phyloP scores from a whole-genome alignment of 2,113 vertebrate species.

The Phaethon lepturus region DNA sequence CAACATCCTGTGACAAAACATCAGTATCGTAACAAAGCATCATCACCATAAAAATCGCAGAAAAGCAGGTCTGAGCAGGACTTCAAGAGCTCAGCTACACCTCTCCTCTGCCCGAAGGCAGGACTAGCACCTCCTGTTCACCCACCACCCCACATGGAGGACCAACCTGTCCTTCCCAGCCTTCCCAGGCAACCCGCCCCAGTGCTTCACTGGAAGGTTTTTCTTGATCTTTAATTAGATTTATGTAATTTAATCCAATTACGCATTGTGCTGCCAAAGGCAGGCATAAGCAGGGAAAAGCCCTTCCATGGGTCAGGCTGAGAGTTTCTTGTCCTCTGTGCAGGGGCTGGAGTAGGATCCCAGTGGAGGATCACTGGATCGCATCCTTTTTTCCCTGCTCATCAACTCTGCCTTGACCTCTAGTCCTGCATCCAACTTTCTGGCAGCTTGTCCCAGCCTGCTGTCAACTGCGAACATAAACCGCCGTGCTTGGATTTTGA shows the following conservation, averaged over 20 bases:
- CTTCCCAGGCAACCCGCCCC: background rate
- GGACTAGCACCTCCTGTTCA: background rate
- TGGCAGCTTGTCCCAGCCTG: background rate
- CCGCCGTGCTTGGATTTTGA: background rate
- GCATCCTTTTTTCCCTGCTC: background rate
- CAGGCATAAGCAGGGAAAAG: background rate
- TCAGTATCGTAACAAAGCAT: background rate
- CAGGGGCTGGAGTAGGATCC: background rate
- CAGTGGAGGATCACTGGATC: background rate
- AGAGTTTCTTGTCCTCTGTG: background rate
- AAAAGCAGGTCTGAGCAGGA: background rate
- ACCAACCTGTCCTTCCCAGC: background rate
- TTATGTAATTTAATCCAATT: background rate
- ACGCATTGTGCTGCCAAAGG: background rate
- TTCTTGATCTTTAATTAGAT: background rate
- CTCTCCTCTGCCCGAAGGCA: background rate
- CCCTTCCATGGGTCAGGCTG: background rate
- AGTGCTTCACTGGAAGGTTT: background rate
- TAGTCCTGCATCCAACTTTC: background rate
- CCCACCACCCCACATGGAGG: background rate
- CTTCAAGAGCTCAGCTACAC: background rate
- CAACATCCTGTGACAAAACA: background rate
- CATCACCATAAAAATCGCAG: background rate
- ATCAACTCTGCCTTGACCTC: background rate
- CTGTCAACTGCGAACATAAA: background rate